A percentile compares a stretch with the other conserved stretches of the same genome.
These are phyloP conservation scores for Babyrousa celebensis DNA, from an alignment of 2,797 vertebrate genomes.

Conservation along the genomic window DNA sequence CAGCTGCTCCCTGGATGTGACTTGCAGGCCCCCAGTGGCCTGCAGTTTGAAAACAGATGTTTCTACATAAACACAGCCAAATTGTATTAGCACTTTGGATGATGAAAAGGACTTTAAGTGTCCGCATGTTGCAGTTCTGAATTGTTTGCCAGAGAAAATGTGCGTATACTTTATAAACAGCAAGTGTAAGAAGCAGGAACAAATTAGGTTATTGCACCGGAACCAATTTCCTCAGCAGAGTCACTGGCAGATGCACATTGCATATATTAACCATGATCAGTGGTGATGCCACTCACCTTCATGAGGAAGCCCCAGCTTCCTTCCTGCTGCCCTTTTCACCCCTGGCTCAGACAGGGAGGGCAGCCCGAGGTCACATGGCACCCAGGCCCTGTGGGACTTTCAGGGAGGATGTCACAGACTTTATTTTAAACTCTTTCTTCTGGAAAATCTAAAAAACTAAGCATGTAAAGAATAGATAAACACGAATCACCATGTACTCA, in stretches of 20 bases:
- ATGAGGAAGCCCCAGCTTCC: neutral
- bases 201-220: slow-evolving; percentile 45
- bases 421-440: neutral
- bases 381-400: neutral
- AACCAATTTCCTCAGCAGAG: neutral
- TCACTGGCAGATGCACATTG: neutral
- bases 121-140: slow-evolving; percentile 20
- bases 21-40: slow-evolving; percentile 38
- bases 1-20: slow-evolving; percentile 55
- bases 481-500: fast-evolving
- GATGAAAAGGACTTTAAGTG: slow-evolving; percentile 61
- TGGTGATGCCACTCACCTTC: neutral
- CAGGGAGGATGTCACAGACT: neutral
- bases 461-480: neutral
- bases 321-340: neutral
- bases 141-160: neutral
- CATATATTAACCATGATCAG: neutral
- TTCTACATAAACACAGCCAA: slow-evolving; percentile 52
- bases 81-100: slow-evolving; percentile 68
- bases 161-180: slow-evolving; percentile 71
- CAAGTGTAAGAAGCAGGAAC: neutral
- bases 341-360: neutral
- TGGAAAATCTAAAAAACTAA: neutral
- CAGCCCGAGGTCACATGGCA: neutral
- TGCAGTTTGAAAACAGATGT: slow-evolving; percentile 72